These are phyloP conservation scores for Phylloscopus trochiloides DNA, from an alignment of 2,113 vertebrate genomes.

Conservation along the genomic window DNA sequence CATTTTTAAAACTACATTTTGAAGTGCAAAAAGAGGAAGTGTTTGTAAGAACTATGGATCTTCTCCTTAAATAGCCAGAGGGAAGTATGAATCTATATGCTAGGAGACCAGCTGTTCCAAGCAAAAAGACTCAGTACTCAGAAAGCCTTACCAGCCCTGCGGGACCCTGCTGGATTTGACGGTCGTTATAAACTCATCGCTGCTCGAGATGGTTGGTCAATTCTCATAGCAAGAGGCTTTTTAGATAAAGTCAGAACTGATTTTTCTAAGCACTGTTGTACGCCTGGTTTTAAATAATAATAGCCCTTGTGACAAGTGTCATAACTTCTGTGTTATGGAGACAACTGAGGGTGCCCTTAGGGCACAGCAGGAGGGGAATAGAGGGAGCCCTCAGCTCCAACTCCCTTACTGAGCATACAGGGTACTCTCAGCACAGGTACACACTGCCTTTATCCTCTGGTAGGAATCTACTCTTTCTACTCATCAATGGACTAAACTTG, in stretches of 20 bases:
- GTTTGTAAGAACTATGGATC: conserved; percentile 8
- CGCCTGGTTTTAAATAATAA: not conserved
- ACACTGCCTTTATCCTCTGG: not conserved
- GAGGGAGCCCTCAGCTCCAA: not conserved
- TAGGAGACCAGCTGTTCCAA: not conserved
- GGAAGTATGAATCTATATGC: not conserved
- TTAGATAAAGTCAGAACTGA: not conserved
- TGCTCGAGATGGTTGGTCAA: not conserved
- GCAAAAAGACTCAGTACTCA: not conserved
- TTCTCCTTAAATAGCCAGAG: not conserved
- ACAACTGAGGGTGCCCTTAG: not conserved
- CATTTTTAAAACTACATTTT: not conserved
- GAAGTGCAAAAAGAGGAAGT: not conserved
- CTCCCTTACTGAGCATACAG: not conserved
- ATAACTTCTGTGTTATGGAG: not conserved
- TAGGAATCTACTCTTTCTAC: not conserved
- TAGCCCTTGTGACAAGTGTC: not conserved
- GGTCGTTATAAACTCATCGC: not conserved
- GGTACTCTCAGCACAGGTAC: not conserved
- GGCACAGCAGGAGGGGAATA: not conserved
- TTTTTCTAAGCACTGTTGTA: not conserved
- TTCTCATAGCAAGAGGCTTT: not conserved
- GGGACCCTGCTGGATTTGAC: not conserved
- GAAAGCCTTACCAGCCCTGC: not conserved
- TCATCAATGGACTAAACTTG: not conserved